These are phyloP conservation scores for Chloroclysta siterata DNA, from an alignment of 2,888 invertebrate species.

Conservation along the genomic window DNA sequence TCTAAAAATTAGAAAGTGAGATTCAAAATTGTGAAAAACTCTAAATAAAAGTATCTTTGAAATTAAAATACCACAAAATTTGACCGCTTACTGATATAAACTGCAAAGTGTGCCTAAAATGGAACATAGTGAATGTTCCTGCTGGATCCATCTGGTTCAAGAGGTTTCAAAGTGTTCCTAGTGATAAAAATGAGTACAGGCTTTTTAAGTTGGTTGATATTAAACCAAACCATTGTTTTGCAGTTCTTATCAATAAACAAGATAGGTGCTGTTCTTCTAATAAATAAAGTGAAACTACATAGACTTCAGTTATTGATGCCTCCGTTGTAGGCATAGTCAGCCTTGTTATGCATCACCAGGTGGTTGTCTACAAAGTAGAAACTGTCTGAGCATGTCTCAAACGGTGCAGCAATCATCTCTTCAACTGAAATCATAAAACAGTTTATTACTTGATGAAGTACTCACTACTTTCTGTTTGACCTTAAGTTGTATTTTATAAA, in stretches of 20 bases:
- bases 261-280: constrained; percentile 26
- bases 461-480: not conserved
- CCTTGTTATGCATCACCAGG: constrained; percentile 99
- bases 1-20: constrained; percentile 25
- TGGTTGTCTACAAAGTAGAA: constrained; percentile 99
- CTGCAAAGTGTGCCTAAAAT: not conserved
- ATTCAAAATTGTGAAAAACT: constrained; percentile 20
- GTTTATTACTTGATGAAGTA: not conserved
- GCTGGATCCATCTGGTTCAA: not conserved
- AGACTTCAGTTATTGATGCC: constrained; percentile 81
- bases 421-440: constrained; percentile 88
- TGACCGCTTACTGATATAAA: constrained; percentile 14
- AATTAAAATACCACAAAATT: constrained; percentile 9
- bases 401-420: constrained; percentile 98
- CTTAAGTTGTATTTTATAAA: no score
- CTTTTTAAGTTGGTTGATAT: not conserved
- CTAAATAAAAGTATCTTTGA: constrained; percentile 3
- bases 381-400: constrained; percentile 98
- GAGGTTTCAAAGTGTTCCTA: no score
- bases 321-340: constrained; percentile 98
- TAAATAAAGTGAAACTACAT: constrained; percentile 19
- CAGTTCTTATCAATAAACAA: constrained; percentile 11
- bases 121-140: not conserved
- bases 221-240: not conserved
- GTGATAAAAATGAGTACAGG: no score